phyloP scores from a whole-genome alignment of 2,113 vertebrate genomes.

The Ptilorrhoa leucosticta region DNA sequence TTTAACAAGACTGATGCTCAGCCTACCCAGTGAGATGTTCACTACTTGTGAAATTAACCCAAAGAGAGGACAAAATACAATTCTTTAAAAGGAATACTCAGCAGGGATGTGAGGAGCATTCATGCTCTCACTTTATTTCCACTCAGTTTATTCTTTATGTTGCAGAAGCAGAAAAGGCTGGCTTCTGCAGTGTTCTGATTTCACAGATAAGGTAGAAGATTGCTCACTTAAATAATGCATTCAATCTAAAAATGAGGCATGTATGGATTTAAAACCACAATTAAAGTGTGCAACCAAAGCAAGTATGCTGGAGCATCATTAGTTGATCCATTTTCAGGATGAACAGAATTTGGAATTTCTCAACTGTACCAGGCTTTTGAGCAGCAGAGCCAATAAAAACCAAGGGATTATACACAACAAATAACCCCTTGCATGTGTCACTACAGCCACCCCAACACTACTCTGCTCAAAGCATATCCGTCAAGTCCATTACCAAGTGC shows the following conservation, averaged over 20 bases:
- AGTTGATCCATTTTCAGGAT: background rate
- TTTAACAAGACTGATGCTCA: background rate
- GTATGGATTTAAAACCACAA: background rate
- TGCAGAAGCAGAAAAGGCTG: background rate
- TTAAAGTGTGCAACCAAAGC: background rate
- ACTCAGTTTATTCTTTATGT: background rate
- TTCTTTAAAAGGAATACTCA: background rate
- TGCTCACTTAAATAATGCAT: background rate
- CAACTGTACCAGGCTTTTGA: background rate
- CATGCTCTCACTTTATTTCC: background rate
- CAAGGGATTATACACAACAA: background rate
- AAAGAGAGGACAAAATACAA: background rate
- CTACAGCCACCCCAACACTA: background rate
- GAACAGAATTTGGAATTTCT: background rate
- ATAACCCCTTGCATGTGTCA: background rate
- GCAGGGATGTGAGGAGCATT: background rate
- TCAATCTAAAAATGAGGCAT: background rate
- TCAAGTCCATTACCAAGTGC: background rate
- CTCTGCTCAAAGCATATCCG: background rate
- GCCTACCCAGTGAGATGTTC: background rate
- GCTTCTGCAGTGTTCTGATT: background rate
- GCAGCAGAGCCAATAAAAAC: background rate
- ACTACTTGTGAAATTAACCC: background rate
- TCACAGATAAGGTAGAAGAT: background rate
- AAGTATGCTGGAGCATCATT: background rate